These are phyloP conservation scores for Nemurella pictetii DNA, from an alignment of 2,888 invertebrate species.

Conservation along the genomic window DNA sequence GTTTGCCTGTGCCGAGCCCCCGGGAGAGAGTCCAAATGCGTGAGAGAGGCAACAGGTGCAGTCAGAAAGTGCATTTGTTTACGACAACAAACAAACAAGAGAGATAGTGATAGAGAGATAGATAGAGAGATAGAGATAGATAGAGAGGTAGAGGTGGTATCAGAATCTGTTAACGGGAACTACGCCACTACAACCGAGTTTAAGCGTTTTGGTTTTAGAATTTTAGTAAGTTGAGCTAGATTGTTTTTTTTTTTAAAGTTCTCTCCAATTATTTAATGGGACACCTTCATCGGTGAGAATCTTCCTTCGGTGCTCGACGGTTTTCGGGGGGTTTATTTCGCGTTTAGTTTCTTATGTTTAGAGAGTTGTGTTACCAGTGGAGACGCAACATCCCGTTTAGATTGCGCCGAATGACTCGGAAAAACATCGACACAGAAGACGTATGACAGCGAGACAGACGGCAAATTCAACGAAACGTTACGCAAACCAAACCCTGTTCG, in stretches of 20 bases:
- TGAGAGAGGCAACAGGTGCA: slow-evolving; percentile 43
- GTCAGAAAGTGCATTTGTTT: slow-evolving; percentile 43
- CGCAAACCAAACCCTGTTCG: not conserved
- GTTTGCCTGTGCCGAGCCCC: slow-evolving; percentile 44
- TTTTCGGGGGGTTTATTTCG: not conserved
- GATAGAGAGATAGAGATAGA: not conserved
- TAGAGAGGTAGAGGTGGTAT: not conserved
- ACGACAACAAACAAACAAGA: slow-evolving; percentile 21
- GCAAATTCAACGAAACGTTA: not conserved
- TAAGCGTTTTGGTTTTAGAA: not conserved
- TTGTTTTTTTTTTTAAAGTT: not conserved
- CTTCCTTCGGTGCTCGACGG: not conserved
- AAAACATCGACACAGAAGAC: not conserved
- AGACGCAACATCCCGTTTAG: too few relatives aligned
- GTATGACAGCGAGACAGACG: not conserved
- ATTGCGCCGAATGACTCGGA: too few relatives aligned
- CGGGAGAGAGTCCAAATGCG: slow-evolving; percentile 43
- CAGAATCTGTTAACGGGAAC: not conserved
- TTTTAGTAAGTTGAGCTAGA: not conserved
- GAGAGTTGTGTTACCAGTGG: not conserved
- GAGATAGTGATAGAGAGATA: slow-evolving; percentile 24
- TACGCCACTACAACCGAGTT: slow-evolving; percentile 6
- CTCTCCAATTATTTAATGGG: not conserved
- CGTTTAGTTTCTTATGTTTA: not conserved
- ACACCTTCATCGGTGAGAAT: not conserved